phyloP scores from a whole-genome alignment of 2,888 invertebrate genomes.

The Polydrusus pterygomalis region DNA sequence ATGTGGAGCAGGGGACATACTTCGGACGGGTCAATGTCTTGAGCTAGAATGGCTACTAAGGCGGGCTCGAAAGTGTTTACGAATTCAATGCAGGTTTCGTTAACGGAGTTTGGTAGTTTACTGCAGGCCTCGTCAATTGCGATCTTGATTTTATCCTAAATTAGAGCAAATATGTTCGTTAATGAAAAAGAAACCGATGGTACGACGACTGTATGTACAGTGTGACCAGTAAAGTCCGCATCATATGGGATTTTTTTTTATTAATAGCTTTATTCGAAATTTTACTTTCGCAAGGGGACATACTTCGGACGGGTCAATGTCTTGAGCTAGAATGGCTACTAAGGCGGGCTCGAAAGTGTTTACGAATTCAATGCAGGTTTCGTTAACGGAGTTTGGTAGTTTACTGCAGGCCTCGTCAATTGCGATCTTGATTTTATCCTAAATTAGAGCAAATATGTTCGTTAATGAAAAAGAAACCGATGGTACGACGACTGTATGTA shows the following conservation, averaged over 20 bases:
- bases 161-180: constrained; percentile 54
- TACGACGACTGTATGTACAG: too few relatives aligned
- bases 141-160: constrained; percentile 80
- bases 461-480: too few relatives aligned
- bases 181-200: too few relatives aligned
- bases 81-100: constrained; percentile 82
- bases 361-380: constrained; percentile 84
- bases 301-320: constrained; percentile 84
- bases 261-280: too few relatives aligned
- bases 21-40: constrained; percentile 84
- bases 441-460: constrained; percentile 59
- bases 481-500: too few relatives aligned
- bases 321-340: constrained; percentile 85
- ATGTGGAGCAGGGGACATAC: constrained; percentile 84
- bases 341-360: constrained; percentile 86
- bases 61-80: constrained; percentile 87
- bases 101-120: constrained; percentile 78
- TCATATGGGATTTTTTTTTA: too few relatives aligned
- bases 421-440: constrained; percentile 81
- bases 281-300: too few relatives aligned
- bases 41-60: constrained; percentile 84
- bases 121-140: constrained; percentile 82
- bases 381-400: constrained; percentile 78
- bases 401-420: constrained; percentile 82
- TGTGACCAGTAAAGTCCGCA: too few relatives aligned